Evolutionary conservation across 2,888 invertebrate genomes (phyloP).

Genomic region (Stictocephala bisonia): DNA sequence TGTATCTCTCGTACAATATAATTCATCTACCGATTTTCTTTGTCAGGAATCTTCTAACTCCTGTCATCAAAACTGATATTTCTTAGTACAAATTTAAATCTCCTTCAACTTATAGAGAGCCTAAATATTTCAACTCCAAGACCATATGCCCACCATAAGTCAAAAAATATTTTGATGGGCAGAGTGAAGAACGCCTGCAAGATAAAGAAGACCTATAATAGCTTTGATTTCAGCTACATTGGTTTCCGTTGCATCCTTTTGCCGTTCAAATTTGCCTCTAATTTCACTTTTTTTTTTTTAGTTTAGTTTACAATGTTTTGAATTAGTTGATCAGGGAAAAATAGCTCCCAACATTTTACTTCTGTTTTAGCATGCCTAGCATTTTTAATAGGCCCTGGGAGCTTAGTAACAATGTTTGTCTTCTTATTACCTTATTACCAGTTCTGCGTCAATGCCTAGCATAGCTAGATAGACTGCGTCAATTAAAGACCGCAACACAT

Average conservation of each 20-base stretch:
- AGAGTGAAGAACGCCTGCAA: not conserved
- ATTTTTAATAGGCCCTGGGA: no score
- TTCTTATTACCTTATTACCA: no score
- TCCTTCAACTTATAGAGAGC: not conserved
- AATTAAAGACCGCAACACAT: no score
- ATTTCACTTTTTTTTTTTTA: not conserved
- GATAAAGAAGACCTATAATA: not conserved
- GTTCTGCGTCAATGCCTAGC: no score
- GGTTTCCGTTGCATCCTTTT: not conserved
- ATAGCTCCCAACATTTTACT: not conserved
- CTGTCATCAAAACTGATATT: not conserved
- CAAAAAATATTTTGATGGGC: not conserved
- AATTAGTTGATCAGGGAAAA: not conserved
- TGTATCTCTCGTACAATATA: not conserved
- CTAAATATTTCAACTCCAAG: not conserved
- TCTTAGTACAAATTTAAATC: not conserved
- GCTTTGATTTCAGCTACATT: not conserved
- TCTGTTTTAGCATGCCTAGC: not conserved
- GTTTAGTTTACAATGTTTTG: not conserved
- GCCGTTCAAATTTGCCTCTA: not conserved
- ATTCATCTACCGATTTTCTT: not conserved
- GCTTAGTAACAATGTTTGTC: no score
- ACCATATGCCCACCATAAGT: not conserved
- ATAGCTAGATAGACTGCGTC: no score
- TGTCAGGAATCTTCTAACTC: not conserved